Evolutionary conservation across 2,888 invertebrate species (phyloP).

Genomic region (Seira musarum): DNA sequence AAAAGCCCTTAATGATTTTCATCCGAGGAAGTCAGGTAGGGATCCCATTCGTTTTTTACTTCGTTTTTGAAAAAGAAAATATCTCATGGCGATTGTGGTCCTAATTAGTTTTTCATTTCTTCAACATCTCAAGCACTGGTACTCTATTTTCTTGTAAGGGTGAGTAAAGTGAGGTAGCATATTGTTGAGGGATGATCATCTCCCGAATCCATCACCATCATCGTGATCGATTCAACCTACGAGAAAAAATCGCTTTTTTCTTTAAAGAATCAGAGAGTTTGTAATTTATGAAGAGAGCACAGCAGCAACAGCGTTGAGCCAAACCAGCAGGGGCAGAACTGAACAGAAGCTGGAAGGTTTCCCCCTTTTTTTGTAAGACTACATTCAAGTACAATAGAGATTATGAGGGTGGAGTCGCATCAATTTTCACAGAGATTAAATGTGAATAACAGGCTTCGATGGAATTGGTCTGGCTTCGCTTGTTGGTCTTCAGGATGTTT

Average conservation of each 20-base stretch:
- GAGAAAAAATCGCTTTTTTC: not conserved
- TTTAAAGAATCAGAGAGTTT: not conserved
- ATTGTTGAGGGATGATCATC: conserved; percentile 17
- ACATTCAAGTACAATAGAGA: not conserved
- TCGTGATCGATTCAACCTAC: not conserved
- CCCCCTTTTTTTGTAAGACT: not conserved
- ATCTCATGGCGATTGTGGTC: not conserved
- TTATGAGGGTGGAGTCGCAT: not conserved
- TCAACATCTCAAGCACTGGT: not conserved
- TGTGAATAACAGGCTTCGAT: not conserved
- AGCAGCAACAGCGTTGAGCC: conserved; percentile 14
- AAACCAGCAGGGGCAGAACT: conserved; percentile 5
- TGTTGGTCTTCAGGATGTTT: not conserved
- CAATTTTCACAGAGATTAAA: not conserved
- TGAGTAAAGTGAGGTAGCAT: not conserved
- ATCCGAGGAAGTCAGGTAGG: not conserved
- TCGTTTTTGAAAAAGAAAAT: not conserved
- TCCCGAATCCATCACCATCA: conserved; percentile 12
- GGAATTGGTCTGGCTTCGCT: not conserved
- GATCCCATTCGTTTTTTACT: not conserved
- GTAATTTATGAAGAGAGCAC: conserved; percentile 50
- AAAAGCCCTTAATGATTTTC: not conserved
- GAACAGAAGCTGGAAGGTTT: conserved; percentile 13
- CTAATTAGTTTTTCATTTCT: not conserved
- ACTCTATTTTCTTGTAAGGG: not conserved